Base-by-base conservation (phyloP, 1,140 invertebrate species). In the Panagrolaimus sp. region DNA sequence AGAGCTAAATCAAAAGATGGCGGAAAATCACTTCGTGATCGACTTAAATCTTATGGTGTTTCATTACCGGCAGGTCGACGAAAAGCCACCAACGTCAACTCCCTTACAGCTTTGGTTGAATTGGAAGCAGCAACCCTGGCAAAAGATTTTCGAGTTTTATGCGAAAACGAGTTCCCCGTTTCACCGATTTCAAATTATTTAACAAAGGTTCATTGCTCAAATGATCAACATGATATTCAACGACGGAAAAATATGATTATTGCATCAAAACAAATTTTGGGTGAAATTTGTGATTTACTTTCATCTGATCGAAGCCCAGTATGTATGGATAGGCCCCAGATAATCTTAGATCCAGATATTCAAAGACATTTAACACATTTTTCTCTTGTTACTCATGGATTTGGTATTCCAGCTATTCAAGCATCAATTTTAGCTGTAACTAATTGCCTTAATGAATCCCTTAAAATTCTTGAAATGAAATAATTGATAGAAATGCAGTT, bases 1-100 rank as follows among this genome's bases (percentile, higher is more conserved):
- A 44, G 93, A 84, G 96, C 96, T 38, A 99, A 99, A 85, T 97
- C 94, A 76, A 99, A 99, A 88, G 97, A 99, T 86, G 96, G 96
- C 31, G 96, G 96, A 13, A 87, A 94, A 72, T 88, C 95, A 69
- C 86, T 99, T 44, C 87, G 96, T 76, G 95, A 98, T 84, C 97
- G 97, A 81, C 85, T 99, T 80, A 95, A 98, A 83, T 96, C 96
- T 86, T 97, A 98, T 78, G 96, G 96, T n/a, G 87, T 99, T 25
- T 96, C 94, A 86, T 86, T 99, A 72, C 96, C 96, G 23, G 95
- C 96, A 5, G 96, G 96, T 9, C 86, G 96, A 78, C 89, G 96
- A 86, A 99, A 98, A 89, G 95, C 95, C 43, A 94, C 95, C 16
- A 97, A 97, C 80, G 95, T 99, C 4, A 99, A 95, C 2, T 86